Base-by-base conservation (phyloP, 2,888 invertebrate species). In the Lypha dubia region DNA sequence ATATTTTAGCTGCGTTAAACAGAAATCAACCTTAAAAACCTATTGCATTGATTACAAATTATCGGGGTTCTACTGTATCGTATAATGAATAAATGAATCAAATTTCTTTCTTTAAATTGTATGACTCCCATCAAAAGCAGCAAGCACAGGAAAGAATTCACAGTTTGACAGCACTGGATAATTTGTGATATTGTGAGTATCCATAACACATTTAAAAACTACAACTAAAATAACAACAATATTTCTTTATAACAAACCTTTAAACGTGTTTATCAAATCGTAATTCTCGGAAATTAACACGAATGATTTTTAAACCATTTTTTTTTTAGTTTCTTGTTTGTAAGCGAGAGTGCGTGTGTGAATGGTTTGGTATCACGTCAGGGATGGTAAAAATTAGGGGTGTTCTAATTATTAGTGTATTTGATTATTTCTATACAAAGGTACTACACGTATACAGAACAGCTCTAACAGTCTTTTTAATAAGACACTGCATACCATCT, bases 201-300 rank as follows among this genome's bases (percentile, higher is more conserved):
- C 68, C 74, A 75, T 75, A 81, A 75, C 74, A 75, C 62, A 81
- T 75, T 68, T 74, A 68, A 80, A 68, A 13, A 41, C 41, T 65
- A 71, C 71, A 60, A 44, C 38, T 63, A 63, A 51, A 62, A 79
- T 24, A 63, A 41, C 68, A 71, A 70, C 71, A 68, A 83, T 63
- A 86, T 86, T 86, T 79, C 85, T 84, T 83, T 86, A 87, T 67
- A 76, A 80, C 56, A 81, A 77, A 77, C 71, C 51, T 81, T 83
- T 70, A 84, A 84, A 84, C 84, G 84, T 84, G 81, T 81, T 84
- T 81, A 84, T 84, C 81, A 84, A 81, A 80, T 79, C 77, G 81
- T 89, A 89, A 89, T 90, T 90, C 90, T 90, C 73, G 86, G 90
- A 90, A 90, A 90, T 89, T 88, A 89, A 89, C 88, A 88, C 89